phyloP scores from a whole-genome alignment of 2,797 vertebrate genomes.

The Todus mexicanus region DNA sequence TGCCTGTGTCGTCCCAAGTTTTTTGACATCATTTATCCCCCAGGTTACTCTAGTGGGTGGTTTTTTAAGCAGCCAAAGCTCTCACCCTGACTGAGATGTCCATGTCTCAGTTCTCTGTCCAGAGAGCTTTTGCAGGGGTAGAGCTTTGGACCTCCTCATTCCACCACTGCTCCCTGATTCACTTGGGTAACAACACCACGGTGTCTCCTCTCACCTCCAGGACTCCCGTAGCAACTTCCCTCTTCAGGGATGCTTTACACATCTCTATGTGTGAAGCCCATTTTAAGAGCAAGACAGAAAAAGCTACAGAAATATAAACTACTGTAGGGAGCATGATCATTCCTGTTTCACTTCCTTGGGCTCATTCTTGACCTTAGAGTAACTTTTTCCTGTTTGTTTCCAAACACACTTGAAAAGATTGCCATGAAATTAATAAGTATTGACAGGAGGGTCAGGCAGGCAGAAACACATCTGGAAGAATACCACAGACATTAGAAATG shows the following conservation, averaged over 20 bases:
- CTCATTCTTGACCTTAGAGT: slow-evolving; percentile 41
- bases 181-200: not conserved
- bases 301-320: not conserved
- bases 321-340: not conserved
- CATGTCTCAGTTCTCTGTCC: not conserved
- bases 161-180: not conserved
- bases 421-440: slow-evolving; percentile 65
- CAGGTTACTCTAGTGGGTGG: not conserved
- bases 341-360: not conserved
- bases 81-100: not conserved
- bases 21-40: not conserved
- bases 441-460: slow-evolving; percentile 55
- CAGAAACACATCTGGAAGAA: slow-evolving; percentile 57
- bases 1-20: not conserved
- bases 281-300: not conserved
- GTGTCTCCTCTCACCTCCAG: not conserved
- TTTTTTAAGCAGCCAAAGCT: not conserved
- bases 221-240: not conserved
- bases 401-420: slow-evolving; percentile 40
- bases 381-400: slow-evolving; percentile 56
- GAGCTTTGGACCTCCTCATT: not conserved
- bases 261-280: not conserved
- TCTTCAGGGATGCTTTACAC: not conserved
- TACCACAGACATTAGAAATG: not conserved
- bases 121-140: not conserved